A percentile compares a stretch with the other conserved stretches of the same genome.
These are phyloP conservation scores for Dendronephthya gigantea DNA, from an alignment of 64 coral and sea anemone species.

Conservation along the genomic window DNA sequence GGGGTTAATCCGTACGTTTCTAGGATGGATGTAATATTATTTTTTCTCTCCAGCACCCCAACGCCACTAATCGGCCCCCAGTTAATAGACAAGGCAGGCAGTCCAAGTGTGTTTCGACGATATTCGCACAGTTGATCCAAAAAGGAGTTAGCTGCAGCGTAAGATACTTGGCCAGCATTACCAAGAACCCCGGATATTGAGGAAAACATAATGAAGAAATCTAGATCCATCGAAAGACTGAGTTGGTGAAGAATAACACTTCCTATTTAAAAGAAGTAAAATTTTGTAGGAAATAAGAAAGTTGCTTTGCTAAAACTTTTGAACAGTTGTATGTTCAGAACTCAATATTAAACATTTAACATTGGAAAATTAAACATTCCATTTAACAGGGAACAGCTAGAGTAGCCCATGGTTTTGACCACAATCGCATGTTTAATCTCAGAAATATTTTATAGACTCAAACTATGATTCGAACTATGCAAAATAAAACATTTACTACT, in stretches of 20 bases:
- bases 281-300: no score
- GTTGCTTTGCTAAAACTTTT: no score
- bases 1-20: neutral
- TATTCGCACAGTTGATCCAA: conserved; percentile 47
- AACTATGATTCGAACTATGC: no score
- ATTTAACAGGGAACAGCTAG: no score
- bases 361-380: no score
- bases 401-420: no score
- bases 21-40: conserved; percentile 16
- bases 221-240: conserved; percentile 49
- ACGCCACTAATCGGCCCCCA: conserved; percentile 65
- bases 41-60: conserved; percentile 35
- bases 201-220: conserved; percentile 65
- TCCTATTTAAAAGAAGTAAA: conserved; percentile 15
- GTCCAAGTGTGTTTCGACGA: conserved; percentile 39
- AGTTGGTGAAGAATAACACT: conserved; percentile 42
- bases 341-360: no score
- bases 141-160: conserved; percentile 47
- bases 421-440: no score
- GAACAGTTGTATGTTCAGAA: no score
- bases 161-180: conserved; percentile 30
- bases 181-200: conserved; percentile 47
- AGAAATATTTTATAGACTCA: no score
- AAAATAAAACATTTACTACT: no score
- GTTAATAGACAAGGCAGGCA: conserved; percentile 50